Percentiles rank a stretch among this genome's conserved stretches.
phyloP scores from a whole-genome alignment of 1,140 invertebrate species.

The Pinna nobilis region DNA sequence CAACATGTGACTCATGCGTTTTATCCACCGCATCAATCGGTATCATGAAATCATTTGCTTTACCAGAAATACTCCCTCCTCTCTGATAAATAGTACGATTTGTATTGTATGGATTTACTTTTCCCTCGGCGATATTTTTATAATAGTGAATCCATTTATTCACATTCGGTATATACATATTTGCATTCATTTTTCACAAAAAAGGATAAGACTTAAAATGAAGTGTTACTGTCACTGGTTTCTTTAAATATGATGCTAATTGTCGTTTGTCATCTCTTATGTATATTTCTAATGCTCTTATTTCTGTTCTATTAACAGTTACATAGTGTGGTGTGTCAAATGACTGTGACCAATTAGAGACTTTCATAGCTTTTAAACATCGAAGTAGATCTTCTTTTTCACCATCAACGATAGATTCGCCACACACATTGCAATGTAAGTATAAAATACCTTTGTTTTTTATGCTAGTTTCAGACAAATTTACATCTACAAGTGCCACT shows the following conservation, averaged over 20 bases:
- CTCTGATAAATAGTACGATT: background rate
- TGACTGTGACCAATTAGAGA: background rate
- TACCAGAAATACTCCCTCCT: slow-evolving; percentile 21
- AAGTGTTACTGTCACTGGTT: slow-evolving; percentile 7
- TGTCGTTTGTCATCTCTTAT: slow-evolving; percentile 1
- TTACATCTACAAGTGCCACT: slow-evolving; percentile 2
- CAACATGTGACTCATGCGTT: slow-evolving; percentile 4
- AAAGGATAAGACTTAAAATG: slow-evolving; percentile 29
- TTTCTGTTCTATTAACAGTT: background rate
- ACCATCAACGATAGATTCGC: slow-evolving; percentile 19
- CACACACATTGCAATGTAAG: slow-evolving; percentile 13
- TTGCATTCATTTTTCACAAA: background rate
- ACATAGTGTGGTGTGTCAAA: background rate
- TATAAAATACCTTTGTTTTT: background rate
- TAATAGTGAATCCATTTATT: slow-evolving; percentile 23
- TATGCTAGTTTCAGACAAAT: background rate
- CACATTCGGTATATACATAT: slow-evolving; percentile 12
- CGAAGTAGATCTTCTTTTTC: slow-evolving; percentile 14
- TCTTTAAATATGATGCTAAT: slow-evolving; percentile 20
- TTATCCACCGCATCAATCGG: slow-evolving; percentile 1
- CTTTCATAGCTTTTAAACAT: background rate
- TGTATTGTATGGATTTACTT: background rate
- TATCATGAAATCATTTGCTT: background rate
- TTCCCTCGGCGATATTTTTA: background rate
- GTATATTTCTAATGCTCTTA: slow-evolving; percentile 7